Percentiles rank a stretch among this genome's conserved stretches.
These are phyloP conservation scores for Batillaria attramentaria DNA, from an alignment of 1,140 invertebrate species.

Conservation along the genomic window DNA sequence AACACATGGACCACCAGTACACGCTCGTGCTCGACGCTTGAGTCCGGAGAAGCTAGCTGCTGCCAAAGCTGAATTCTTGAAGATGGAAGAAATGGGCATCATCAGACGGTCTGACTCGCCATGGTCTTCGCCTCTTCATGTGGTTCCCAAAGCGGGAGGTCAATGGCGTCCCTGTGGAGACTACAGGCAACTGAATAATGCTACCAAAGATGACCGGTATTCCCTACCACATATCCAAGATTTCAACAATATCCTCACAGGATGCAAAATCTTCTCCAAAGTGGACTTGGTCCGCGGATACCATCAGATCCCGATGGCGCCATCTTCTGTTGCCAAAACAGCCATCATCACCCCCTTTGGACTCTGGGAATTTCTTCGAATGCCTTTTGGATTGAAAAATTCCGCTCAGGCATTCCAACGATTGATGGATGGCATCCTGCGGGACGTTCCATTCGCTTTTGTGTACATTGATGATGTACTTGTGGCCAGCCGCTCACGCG, in stretches of 20 bases:
- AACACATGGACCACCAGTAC: constrained; percentile 34
- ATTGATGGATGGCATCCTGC: constrained; percentile 27
- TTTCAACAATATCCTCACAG: constrained; percentile 21
- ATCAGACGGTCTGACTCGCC: constrained; percentile 32
- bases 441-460: constrained; percentile 25
- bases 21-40: constrained; percentile 27
- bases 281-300: constrained; percentile 43
- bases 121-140: constrained; percentile 72
- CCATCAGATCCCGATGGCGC: constrained; percentile 41
- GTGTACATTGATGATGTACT: constrained; percentile 43
- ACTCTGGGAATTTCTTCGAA: constrained; percentile 43
- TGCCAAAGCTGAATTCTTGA: constrained; percentile 38
- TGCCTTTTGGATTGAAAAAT: constrained; percentile 33
- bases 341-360: constrained; percentile 48
- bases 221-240: constrained; percentile 27
- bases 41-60: constrained; percentile 24
- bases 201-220: constrained; percentile 51
- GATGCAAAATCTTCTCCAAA: constrained; percentile 34
- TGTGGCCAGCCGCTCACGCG: constrained; percentile 20
- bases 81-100: constrained; percentile 36
- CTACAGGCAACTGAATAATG: constrained; percentile 70
- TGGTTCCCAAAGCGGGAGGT: constrained; percentile 70
- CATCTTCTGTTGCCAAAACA: constrained; percentile 37
- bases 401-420: constrained; percentile 30
- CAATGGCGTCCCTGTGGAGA: constrained; percentile 70